Evolutionary conservation across 2,888 invertebrate genomes (phyloP).

Genomic region (Miltochrista miniata): DNA sequence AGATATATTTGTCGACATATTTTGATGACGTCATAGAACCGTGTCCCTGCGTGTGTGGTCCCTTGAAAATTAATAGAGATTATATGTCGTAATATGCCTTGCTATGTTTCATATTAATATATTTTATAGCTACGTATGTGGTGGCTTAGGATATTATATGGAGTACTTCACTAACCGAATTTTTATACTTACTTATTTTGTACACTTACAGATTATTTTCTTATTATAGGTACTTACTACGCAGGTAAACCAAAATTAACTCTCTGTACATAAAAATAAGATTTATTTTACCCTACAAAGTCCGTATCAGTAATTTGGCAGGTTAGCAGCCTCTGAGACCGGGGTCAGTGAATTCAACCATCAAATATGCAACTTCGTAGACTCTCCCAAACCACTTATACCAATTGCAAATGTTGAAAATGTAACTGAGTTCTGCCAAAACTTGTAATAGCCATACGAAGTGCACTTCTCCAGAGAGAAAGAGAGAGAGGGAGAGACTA

Average conservation of each 20-base stretch:
- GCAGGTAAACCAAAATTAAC: neutral
- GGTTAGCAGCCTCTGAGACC: constrained; percentile 20
- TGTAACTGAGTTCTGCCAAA: constrained; percentile 23
- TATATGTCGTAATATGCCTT: too few relatives aligned
- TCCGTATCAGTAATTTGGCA: constrained; percentile 16
- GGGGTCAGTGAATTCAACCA: constrained; percentile 44
- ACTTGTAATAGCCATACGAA: constrained; percentile 26
- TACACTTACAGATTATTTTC: constrained; percentile 34
- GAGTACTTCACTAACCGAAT: too few relatives aligned
- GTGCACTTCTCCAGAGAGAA: constrained; percentile 6
- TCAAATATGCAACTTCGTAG: constrained; percentile 61
- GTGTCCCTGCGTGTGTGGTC: too few relatives aligned
- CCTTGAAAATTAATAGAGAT: too few relatives aligned
- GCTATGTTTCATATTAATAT: too few relatives aligned
- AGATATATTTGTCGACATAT: too few relatives aligned
- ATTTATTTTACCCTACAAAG: constrained; percentile 17
- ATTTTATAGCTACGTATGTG: too few relatives aligned
- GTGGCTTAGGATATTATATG: too few relatives aligned
- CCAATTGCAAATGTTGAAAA: constrained; percentile 57
- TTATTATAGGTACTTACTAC: constrained; percentile 44
- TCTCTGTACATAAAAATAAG: constrained; percentile 18
- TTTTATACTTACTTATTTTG: too few relatives aligned
- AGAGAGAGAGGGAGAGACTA: neutral
- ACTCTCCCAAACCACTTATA: constrained; percentile 56
- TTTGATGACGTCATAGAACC: too few relatives aligned